Evolutionary conservation across 2,797 vertebrate genomes (phyloP).

Genomic region (Bradypus variegatus): DNA sequence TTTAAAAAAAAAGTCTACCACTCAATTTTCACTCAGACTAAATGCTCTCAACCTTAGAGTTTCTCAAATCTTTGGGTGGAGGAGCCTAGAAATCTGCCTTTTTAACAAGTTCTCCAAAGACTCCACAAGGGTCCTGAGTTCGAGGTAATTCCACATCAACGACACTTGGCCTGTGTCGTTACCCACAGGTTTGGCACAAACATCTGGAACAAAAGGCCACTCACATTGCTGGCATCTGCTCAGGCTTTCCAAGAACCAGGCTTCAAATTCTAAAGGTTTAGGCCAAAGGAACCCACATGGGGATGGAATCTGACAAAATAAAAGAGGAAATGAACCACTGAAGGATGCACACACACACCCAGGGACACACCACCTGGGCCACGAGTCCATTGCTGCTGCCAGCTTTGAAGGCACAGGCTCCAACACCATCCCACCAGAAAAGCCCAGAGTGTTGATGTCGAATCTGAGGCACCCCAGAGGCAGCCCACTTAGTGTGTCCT

Average conservation of each 20-base stretch:
- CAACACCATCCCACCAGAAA: background rate
- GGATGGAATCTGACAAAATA: background rate
- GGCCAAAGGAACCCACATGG: too few species aligned
- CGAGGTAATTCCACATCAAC: accelerated
- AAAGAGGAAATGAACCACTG: background rate
- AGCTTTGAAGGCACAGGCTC: background rate
- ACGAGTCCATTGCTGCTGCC: accelerated
- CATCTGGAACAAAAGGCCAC: background rate
- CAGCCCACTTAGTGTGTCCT: background rate
- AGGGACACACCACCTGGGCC: background rate
- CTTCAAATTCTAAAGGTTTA: background rate
- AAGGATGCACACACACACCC: background rate
- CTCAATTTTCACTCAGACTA: background rate
- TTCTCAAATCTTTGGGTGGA: background rate
- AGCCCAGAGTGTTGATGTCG: background rate
- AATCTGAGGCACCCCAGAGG: background rate
- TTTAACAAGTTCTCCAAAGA: background rate
- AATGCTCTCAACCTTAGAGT: background rate
- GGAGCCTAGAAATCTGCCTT: background rate
- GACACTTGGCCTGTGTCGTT: background rate
- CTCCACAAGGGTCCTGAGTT: too few species aligned
- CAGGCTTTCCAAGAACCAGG: background rate
- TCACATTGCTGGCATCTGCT: background rate
- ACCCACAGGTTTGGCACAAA: background rate
- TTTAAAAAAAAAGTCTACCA: background rate